Evolutionary conservation across 2,113 vertebrate genomes (phyloP), one percentile per base, ranked within the genome.

Genomic region (Mastomys natalensis): DNA sequence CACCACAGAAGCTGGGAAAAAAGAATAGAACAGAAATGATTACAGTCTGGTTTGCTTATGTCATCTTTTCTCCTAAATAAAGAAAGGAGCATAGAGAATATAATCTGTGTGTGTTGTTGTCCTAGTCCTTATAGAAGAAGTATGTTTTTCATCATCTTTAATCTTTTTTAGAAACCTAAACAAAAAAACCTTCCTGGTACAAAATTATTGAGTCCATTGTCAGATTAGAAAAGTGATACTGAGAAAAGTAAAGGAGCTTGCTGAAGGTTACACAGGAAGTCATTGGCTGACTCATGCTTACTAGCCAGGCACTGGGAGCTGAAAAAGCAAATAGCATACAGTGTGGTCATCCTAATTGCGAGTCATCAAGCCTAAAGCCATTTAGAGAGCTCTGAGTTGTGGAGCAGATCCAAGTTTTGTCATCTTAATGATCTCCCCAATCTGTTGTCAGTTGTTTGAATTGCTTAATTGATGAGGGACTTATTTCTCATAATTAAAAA

Each of bases 401-500:
- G 45, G 45, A 81, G 11, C 37, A 93, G 26, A 51, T 9, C 12
- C 62, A 40, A 70, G 55, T 15, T 53, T 68, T 94, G 66, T 58
- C 43, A 34, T 81, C 40, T 37, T 76, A 94, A 48, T 60, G 26
- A 76, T 93, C 48, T 66, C 34, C 7, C 51, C 3, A 87, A 40
- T 31, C 53, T 37, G 3, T 66, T 90, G 1, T 70, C n/a, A 70
- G n/a, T 70, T 66, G 10, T 85, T 96, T 34, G 2, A 94, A 90
- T 81, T 58, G 60, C 37, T 81, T 89, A 88, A 4, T 31, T 58
- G n/a, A 37, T 90, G 89, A 80, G 29, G 68, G 66, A 51, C 5
- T 82, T 92, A 34, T 51, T 62, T 73, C 37, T 82, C 37, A 60
- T 60, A 90, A n/a, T 87, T 76, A 80, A 58, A 81, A 88, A n/a